These are phyloP conservation scores for Ciconia nigra DNA, from an alignment of 2,797 vertebrate species.

Conservation along the genomic window DNA sequence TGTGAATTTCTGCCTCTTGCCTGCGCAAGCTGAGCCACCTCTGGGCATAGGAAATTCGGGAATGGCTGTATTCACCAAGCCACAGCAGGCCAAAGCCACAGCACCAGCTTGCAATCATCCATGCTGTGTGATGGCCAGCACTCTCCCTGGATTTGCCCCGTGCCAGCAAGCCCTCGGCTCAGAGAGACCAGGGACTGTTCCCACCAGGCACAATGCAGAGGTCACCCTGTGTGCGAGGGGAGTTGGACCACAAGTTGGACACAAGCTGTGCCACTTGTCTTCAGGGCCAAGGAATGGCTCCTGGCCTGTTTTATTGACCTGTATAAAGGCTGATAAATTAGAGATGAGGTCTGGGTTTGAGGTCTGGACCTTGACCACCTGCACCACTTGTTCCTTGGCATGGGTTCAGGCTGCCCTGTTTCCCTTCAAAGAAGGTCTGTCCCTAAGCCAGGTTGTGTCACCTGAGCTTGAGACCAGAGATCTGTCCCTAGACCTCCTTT, in stretches of 20 bases:
- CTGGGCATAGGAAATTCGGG: background rate
- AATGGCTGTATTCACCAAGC: background rate
- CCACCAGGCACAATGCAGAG: background rate
- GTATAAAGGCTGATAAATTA: background rate
- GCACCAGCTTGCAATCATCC: background rate
- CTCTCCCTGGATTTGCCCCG: background rate
- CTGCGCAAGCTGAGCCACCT: background rate
- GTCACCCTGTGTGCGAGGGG: background rate
- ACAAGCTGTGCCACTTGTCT: background rate
- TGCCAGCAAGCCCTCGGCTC: background rate
- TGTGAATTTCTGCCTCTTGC: background rate
- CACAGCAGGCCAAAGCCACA: background rate
- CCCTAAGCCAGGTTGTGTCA: background rate
- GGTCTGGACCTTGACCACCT: background rate
- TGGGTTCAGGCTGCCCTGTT: background rate
- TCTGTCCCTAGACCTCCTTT: background rate
- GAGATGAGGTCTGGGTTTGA: background rate
- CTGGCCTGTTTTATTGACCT: background rate
- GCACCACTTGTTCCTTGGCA: background rate
- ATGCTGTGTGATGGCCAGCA: too few species aligned
- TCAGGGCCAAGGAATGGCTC: background rate
- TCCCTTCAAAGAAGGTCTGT: fast-evolving
- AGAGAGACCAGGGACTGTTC: background rate
- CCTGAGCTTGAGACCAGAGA: background rate
- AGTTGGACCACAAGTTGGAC: background rate